These are phyloP conservation scores for Scarus forsteni DNA, from an alignment of 2,797 vertebrate species.

Conservation along the genomic window DNA sequence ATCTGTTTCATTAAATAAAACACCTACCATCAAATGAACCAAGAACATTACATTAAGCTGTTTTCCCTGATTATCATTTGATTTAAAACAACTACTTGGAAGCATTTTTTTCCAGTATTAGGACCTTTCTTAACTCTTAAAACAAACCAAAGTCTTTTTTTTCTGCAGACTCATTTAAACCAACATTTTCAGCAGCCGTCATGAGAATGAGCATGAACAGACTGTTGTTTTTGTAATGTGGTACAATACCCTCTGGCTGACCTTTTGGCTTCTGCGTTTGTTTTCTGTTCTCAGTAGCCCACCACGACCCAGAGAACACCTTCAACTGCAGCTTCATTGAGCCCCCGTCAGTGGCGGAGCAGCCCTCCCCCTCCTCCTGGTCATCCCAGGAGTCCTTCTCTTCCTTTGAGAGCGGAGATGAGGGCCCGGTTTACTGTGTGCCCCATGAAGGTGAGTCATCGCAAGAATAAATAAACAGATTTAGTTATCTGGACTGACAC, in stretches of 20 bases:
- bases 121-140: conserved; percentile 25
- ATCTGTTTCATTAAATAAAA: too few relatives aligned
- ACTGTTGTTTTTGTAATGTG: conserved; percentile 77
- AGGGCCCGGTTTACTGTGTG: conserved; percentile 95
- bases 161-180: conserved; percentile 48
- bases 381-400: conserved; percentile 97
- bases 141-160: conserved; percentile 40
- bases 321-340: conserved; percentile 99
- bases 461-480: conserved; percentile 56
- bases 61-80: too few relatives aligned
- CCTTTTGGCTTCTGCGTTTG: conserved; percentile 75
- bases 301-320: conserved; percentile 96
- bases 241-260: conserved; percentile 66
- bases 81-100: too few relatives aligned
- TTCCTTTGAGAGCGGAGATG: conserved; percentile 96
- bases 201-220: conserved; percentile 57
- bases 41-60: too few relatives aligned
- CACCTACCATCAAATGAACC: too few relatives aligned
- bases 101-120: background rate
- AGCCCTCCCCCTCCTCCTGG: conserved; percentile 94
- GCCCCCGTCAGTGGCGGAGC: conserved; percentile 92
- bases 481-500: conserved; percentile 59
- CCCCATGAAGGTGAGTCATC: conserved; percentile 95
- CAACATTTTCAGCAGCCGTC: conserved; percentile 28
- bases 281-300: conserved; percentile 89